phyloP scores from a whole-genome alignment of 2,888 invertebrate genomes.

The Leptinotarsa haldemani region DNA sequence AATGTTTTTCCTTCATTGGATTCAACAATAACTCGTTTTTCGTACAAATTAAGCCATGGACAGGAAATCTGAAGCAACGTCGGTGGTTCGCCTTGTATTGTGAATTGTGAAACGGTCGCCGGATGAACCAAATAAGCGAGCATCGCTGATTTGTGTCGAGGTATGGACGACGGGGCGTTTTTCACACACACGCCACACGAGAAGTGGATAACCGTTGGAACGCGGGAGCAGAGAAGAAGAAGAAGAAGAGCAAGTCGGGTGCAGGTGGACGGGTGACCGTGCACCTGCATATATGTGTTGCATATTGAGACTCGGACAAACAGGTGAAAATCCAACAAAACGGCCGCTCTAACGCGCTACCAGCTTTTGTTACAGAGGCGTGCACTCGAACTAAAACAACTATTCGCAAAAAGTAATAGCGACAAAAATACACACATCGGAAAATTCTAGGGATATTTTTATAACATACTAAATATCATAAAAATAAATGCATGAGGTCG shows the following conservation, averaged over 20 bases:
- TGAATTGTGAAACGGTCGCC: neutral
- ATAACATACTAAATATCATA: too few species aligned
- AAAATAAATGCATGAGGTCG: too few species aligned
- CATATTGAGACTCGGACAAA: conserved; percentile 26
- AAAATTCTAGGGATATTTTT: too few species aligned
- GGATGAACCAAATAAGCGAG: conserved; percentile 10
- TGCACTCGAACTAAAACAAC: neutral
- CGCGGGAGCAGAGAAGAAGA: neutral
- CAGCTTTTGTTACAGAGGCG: conserved; percentile 13
- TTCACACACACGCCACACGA: conserved; percentile 6
- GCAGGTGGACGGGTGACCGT: conserved; percentile 32
- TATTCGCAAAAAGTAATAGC: neutral
- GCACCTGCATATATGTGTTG: conserved; percentile 27
- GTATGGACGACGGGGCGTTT: conserved; percentile 9
- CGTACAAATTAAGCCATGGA: too few species aligned
- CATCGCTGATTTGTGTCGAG: conserved; percentile 5
- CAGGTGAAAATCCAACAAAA: conserved; percentile 38
- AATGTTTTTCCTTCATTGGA: too few species aligned
- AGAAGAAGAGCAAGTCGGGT: conserved; percentile 14
- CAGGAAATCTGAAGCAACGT: neutral
- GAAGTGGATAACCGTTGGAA: conserved; percentile 19
- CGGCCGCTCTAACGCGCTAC: conserved; percentile 23
- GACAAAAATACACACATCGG: too few species aligned
- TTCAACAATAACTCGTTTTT: too few species aligned
- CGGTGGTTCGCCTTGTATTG: neutral